A percentile compares a stretch with the other conserved stretches of the same genome.
These are phyloP conservation scores for Butastur rufipennis DNA, from an alignment of 2,113 vertebrate species.

Conservation along the genomic window DNA sequence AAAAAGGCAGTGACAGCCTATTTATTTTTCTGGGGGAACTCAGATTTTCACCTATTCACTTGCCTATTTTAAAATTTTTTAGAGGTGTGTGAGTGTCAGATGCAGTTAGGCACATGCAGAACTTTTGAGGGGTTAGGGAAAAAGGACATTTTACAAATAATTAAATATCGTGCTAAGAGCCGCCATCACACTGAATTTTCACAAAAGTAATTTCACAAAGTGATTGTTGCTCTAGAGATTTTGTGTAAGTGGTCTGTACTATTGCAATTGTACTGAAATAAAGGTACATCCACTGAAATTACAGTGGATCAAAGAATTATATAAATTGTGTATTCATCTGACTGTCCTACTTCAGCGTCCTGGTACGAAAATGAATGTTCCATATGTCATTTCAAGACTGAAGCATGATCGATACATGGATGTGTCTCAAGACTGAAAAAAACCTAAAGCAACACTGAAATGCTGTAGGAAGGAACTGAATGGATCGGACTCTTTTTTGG, in stretches of 20 bases:
- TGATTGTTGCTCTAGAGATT: neutral
- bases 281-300: neutral
- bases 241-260: neutral
- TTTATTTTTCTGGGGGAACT: neutral
- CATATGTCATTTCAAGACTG: neutral
- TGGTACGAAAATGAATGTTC: neutral
- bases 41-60: neutral
- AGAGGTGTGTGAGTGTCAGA: neutral
- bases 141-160: slow-evolving; percentile 1
- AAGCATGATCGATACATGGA: neutral
- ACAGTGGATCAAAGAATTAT: neutral
- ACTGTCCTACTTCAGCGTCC: neutral
- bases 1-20: neutral
- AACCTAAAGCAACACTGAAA: neutral
- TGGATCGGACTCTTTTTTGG: neutral
- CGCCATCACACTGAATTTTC: neutral
- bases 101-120: neutral
- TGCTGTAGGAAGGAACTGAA: neutral
- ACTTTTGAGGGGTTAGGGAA: neutral
- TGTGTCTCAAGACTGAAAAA: neutral
- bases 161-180: neutral
- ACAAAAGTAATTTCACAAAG: slow-evolving; percentile 7
- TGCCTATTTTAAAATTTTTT: neutral
- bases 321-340: neutral
- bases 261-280: slow-evolving; percentile 12